Evolutionary conservation across 2,888 invertebrate genomes (phyloP), one percentile per base, ranked within the genome.

Genomic region (Drosophila pseudotakahashii): DNA sequence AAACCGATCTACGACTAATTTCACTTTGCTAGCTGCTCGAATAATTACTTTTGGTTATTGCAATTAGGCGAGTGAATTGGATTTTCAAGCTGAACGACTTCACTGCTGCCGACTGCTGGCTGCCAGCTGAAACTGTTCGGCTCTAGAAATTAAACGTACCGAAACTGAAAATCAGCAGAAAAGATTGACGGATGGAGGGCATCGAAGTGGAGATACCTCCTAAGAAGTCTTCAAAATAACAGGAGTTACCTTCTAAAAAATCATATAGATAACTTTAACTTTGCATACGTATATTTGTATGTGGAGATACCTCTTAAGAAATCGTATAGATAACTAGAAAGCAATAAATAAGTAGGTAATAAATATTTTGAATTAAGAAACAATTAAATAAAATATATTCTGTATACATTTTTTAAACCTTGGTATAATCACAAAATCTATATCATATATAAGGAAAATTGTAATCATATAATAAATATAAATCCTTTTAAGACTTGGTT

Each of bases 61-160:
- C 79, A 81, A 76, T 85, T 80, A 82, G 72, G 53, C 74, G 64
- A 76, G 73, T 70, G 81, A 76, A 83, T 80, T 75, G 59, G 72
- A 87, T 89, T 90, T 89, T 89, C 89, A 85, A 89, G 88, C 89
- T 89, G 80, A 89, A 79, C 89, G 89, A 78, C 79, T 90, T 88
- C 76, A 61, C 73, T 77, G 19, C 19, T 19, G 19, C 19, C 3
- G 19, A 19, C 19, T 19, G 19, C 19, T 19, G 19, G 19, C 19
- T 19, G 61, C 44, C 39, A 52, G 69, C 52, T 32, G 9, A 37
- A 48, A 50, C 51, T 53, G 60, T 44, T 60, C 81, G 81, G 86
- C 87, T 87, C 87, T 88, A 61, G 76, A 87, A 77, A 88, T 59
- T 76, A 73, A 79, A 53, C 69, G 73, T 62, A 86, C 62, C 76